Percentiles rank a stretch among this genome's conserved stretches.
These are phyloP conservation scores for Catocala nupta DNA, from an alignment of 2,888 invertebrate genomes.

Conservation along the genomic window DNA sequence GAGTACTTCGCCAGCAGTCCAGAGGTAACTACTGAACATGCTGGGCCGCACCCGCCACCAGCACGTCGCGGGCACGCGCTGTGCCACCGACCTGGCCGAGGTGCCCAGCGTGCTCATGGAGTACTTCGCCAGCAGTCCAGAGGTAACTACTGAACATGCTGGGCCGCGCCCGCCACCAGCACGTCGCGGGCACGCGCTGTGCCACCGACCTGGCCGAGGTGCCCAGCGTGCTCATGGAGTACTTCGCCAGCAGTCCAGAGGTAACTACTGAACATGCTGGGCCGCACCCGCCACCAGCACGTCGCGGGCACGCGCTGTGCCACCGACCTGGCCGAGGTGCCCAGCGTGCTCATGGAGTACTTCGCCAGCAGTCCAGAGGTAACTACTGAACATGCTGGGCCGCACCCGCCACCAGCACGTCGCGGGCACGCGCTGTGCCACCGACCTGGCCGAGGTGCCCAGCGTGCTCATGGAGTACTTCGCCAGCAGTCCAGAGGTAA, in stretches of 20 bases:
- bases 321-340: constrained; percentile 99
- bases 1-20: constrained; percentile 98
- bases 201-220: constrained; percentile 99
- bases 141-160: constrained; percentile 90
- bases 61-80: constrained; percentile 98
- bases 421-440: constrained; percentile 97
- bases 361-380: constrained; percentile 95
- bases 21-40: constrained; percentile 88
- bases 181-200: constrained; percentile 98
- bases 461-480: constrained; percentile 99
- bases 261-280: constrained; percentile 90
- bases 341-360: constrained; percentile 99
- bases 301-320: constrained; percentile 98
- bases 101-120: constrained; percentile 99
- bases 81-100: constrained; percentile 99
- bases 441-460: constrained; percentile 99
- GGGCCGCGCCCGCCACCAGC: constrained; percentile 97
- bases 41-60: constrained; percentile 97
- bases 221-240: constrained; percentile 99
- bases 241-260: constrained; percentile 96
- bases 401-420: constrained; percentile 98
- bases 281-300: constrained; percentile 97
- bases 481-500: constrained; percentile 92
- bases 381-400: constrained; percentile 91
- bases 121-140: constrained; percentile 96